Percentiles rank a stretch among this genome's conserved stretches.
Conservation (phyloP, 2,888 invertebrate species). For the Sphecodes monilicornis region DNA sequence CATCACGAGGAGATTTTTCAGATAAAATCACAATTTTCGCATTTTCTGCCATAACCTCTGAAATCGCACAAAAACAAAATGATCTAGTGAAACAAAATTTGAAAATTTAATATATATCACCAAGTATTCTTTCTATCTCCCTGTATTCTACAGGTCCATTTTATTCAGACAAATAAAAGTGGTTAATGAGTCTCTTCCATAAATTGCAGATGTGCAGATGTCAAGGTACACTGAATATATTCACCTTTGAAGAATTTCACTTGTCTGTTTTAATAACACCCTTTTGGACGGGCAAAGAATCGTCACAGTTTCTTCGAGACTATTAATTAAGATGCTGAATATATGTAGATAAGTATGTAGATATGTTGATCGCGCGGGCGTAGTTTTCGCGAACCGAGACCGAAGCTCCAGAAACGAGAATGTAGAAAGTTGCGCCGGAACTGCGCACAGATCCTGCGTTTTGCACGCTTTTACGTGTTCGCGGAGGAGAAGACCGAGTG, state of each 20-base stretch:
- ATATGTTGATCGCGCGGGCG: background rate
- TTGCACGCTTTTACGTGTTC: constrained; percentile 36
- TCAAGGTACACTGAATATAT: no score
- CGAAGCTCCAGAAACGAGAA: constrained; percentile 55
- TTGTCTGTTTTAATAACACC: background rate
- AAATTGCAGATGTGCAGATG: no score
- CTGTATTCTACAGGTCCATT: background rate
- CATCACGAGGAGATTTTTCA: background rate
- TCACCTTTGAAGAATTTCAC: background rate
- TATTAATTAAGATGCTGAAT: constrained; percentile 38
- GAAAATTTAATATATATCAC: no score
- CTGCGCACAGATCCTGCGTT: constrained; percentile 32
- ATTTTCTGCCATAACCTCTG: background rate
- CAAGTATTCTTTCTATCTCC: no score
- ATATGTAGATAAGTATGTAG: constrained; percentile 9
- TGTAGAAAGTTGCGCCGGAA: constrained; percentile 63
- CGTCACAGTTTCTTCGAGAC: constrained; percentile 4
- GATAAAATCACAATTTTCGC: background rate
- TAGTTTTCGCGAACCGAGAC: constrained; percentile 32
- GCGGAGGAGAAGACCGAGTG: constrained; percentile 16
- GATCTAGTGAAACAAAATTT: background rate
- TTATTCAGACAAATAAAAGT: background rate
- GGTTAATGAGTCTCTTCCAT: no score
- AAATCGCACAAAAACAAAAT: background rate
- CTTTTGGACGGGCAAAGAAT: background rate